phyloP scores from a whole-genome alignment of 2,888 invertebrate genomes.

The Rapana venosa region DNA sequence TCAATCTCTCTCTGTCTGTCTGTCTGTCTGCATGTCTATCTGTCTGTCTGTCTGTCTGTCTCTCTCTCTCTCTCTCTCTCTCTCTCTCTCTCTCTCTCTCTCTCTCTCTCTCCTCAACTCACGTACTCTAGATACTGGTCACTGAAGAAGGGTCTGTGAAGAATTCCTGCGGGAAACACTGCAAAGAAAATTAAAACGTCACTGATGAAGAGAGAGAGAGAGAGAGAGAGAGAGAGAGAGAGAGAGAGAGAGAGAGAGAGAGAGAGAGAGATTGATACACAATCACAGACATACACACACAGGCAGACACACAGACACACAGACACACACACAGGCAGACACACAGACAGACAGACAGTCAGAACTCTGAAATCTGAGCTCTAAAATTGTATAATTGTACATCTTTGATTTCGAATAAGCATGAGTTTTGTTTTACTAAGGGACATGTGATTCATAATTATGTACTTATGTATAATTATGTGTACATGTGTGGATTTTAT shows the following conservation, averaged over 20 bases:
- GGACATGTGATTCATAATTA: too few relatives aligned
- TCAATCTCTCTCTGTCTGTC: not conserved
- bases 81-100: not conserved
- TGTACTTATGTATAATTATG: too few relatives aligned
- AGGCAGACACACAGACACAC: not conserved
- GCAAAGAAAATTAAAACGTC: not conserved
- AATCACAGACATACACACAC: not conserved
- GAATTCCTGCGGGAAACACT: slow-evolving; percentile 74
- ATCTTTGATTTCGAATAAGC: too few relatives aligned
- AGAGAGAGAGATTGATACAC: too few relatives aligned
- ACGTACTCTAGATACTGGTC: slow-evolving; percentile 68
- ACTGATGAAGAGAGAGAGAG: too few relatives aligned
- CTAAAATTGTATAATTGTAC: too few relatives aligned
- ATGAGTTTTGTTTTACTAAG: too few relatives aligned
- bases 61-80: not conserved
- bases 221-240: too few relatives aligned
- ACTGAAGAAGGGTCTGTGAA: slow-evolving; percentile 71
- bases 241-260: too few relatives aligned
- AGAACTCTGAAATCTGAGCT: not conserved
- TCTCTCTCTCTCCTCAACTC: not conserved
- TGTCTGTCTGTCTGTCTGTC: not conserved
- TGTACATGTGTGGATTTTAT: too few relatives aligned
- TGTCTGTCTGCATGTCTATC: not conserved
- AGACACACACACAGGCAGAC: not conserved
- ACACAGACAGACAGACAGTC: not conserved